A percentile compares a stretch with the other conserved stretches of the same genome.
phyloP scores from a whole-genome alignment of 2,113 vertebrate species.

The Dicaeum eximium region DNA sequence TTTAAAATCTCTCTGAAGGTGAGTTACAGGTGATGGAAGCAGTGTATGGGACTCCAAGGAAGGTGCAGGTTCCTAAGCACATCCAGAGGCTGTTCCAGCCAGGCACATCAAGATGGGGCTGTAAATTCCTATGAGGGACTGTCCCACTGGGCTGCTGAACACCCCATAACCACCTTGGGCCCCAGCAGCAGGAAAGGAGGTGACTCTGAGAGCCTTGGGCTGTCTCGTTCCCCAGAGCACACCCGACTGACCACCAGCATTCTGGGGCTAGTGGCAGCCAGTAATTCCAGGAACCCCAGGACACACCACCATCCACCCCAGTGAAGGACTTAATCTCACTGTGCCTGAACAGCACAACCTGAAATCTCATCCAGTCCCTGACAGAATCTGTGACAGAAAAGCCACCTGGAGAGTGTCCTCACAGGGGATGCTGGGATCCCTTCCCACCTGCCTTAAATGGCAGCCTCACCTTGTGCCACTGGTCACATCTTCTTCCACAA shows the following conservation, averaged over 20 bases:
- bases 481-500: slow-evolving; percentile 61
- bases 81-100: background rate
- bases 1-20: background rate
- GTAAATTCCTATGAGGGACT: background rate
- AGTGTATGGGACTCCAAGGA: accelerated
- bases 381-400: background rate
- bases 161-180: accelerated
- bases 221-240: too few species aligned
- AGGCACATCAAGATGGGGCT: background rate
- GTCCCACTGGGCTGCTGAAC: accelerated
- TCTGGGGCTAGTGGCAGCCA: background rate
- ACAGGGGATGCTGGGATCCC: background rate
- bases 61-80: background rate
- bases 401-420: background rate
- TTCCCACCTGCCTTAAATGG: background rate
- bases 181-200: too few species aligned
- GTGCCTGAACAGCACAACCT: background rate
- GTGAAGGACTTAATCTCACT: accelerated
- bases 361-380: background rate
- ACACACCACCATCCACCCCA: accelerated
- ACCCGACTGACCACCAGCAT: background rate
- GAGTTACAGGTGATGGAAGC: background rate
- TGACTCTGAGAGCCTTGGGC: background rate
- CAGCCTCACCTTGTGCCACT: slow-evolving; percentile 60
- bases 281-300: background rate